Conservation (phyloP, 37 sponge, comb jelly and placozoan species). For the Hexactinellida sp. region DNA sequence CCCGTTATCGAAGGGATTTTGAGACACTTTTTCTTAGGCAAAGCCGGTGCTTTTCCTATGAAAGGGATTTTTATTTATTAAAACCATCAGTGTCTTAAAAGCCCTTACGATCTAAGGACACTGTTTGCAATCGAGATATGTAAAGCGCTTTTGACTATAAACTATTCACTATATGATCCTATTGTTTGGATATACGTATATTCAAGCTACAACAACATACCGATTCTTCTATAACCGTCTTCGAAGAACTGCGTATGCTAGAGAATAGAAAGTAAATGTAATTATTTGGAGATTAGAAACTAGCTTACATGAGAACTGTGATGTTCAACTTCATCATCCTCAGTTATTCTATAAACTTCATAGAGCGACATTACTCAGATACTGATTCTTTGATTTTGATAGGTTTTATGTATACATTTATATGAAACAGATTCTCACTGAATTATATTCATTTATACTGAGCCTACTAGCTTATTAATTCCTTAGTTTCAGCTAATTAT, state of each 20-base stretch:
- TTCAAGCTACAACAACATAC: no score
- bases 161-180: no score
- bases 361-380: background rate
- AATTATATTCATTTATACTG: background rate
- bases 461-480: background rate
- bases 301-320: background rate
- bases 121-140: no score
- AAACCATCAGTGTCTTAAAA: no score
- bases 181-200: no score
- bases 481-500: background rate
- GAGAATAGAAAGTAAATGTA: background rate
- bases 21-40: no score
- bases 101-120: no score
- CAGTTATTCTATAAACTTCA: background rate
- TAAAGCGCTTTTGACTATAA: no score
- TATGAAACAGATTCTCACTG: background rate
- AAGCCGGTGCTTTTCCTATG: no score
- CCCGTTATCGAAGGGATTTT: no score
- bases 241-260: conserved; percentile 7
- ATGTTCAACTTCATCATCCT: background rate
- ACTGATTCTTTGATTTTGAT: background rate
- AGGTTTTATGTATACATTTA: background rate
- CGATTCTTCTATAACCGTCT: background rate
- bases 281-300: background rate
- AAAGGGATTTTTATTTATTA: no score